A percentile compares a stretch with the other conserved stretches of the same genome.
phyloP scores from a whole-genome alignment of 64 coral and sea anemone species.

The Montipora capricornis region DNA sequence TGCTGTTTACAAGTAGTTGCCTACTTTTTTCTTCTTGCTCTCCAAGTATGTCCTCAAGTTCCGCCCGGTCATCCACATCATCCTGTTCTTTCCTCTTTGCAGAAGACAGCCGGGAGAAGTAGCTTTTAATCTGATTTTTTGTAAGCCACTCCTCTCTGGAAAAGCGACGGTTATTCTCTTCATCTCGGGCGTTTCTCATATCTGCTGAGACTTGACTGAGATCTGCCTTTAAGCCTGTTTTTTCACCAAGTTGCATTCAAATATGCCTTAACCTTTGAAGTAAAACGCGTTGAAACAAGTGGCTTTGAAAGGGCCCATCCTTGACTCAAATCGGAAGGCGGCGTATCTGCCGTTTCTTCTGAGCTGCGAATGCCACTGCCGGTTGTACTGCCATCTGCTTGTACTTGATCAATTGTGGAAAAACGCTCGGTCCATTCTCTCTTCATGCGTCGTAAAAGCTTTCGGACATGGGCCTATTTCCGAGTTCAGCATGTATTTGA shows the following conservation, averaged over 20 bases:
- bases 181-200: neutral
- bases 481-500: neutral
- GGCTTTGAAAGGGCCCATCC: slow-evolving; percentile 1
- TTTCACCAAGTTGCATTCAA: slow-evolving; percentile 13
- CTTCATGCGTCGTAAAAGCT: neutral
- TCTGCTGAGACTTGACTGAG: slow-evolving; percentile 28
- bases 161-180: slow-evolving; percentile 17
- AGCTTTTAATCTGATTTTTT: slow-evolving; percentile 2
- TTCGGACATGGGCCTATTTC: neutral
- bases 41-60: slow-evolving; percentile 17
- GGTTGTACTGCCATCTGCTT: too few species aligned
- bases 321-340: slow-evolving; percentile 14
- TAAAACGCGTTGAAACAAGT: slow-evolving; percentile 7
- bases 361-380: too few species aligned
- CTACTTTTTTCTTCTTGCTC: slow-evolving; percentile 8
- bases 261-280: neutral
- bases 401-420: neutral
- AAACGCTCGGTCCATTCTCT: slow-evolving; percentile 1
- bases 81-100: neutral
- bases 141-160: slow-evolving; percentile 37
- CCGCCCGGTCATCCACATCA: neutral
- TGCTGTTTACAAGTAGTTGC: too few species aligned
- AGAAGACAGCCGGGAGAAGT: neutral
- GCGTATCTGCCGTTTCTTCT: neutral
- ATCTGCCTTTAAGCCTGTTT: slow-evolving; percentile 24